Conservation (phyloP, 2,113 vertebrate species). For the Aspidoscelis tigris region DNA sequence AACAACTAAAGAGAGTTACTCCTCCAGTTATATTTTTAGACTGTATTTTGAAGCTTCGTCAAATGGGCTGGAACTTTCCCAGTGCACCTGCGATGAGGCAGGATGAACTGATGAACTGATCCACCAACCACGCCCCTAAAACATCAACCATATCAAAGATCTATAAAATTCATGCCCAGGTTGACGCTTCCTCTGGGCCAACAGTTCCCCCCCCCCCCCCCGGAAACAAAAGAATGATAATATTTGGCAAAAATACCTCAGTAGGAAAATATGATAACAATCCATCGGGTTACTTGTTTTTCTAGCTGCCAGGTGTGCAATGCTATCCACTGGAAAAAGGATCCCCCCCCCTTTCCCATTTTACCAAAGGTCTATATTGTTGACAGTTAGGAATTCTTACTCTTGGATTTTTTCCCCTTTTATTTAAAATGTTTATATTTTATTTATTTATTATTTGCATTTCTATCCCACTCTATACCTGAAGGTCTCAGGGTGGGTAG, state of each 20-base stretch:
- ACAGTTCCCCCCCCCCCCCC: neutral
- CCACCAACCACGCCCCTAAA: neutral
- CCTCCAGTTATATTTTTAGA: neutral
- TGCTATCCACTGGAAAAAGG: conserved; percentile 58
- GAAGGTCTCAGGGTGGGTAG: too few species aligned
- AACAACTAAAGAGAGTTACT: neutral
- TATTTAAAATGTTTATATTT: too few species aligned
- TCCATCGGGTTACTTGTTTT: conserved; percentile 38
- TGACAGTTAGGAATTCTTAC: too few species aligned
- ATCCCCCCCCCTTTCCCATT: conserved; percentile 53
- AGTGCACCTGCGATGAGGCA: neutral
- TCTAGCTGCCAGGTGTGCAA: conserved; percentile 35
- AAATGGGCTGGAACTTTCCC: neutral
- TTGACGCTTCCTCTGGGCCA: neutral
- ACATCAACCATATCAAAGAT: neutral
- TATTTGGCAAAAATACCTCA: conserved; percentile 23
- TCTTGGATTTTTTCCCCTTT: too few species aligned
- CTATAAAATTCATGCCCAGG: neutral
- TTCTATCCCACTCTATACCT: too few species aligned
- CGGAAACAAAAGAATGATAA: conserved; percentile 17
- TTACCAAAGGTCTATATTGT: neutral
- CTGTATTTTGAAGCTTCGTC: neutral
- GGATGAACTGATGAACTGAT: neutral
- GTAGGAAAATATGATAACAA: conserved; percentile 59
- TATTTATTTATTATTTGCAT: too few species aligned